Base-by-base conservation (phyloP, 2,113 vertebrate genomes). In the Campylorhamphus procurvoides region DNA sequence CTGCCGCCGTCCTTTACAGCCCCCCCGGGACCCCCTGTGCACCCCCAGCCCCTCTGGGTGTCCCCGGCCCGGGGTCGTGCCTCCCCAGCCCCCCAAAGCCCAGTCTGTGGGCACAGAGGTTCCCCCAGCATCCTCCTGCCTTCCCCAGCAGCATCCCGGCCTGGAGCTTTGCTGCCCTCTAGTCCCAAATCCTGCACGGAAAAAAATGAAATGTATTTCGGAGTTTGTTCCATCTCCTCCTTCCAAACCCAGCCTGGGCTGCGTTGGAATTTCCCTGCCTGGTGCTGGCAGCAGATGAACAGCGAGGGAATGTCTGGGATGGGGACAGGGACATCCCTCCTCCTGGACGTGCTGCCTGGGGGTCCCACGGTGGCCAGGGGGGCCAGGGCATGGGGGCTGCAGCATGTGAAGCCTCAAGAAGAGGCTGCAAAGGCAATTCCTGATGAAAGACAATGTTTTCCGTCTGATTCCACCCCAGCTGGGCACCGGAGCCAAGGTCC, bases 121-220 rank as follows among this genome's bases (percentile, higher is more conserved):
- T 28, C 35, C 56, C 56, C 4, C 60, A 3, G 42, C 44, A 52
- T 24, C 46, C 39, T 10, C 1, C 67, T 25, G 62, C 78, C 66
- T 42, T 27, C 37, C 52, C 59, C 87, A 42, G 92, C 90, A 76
- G 33, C 77, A 9, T 28, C 81, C 74, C 11, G 18, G 56, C 67
- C 80, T 80, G 94, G 82, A 96, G 82, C 69, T 95, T 59, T 97
- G 94, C 94, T 97, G 96, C 96, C 96, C 90, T 93, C 96, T 97
- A 96, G 95, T 10, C 67, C 58, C 72, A 31, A 33, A 89, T 27
- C 37, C 63, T 25, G 40, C 68, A 6, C 2, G 5, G 10, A 14
- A 9, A 29, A 23, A 47, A 47, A 47, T 18, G 40, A 47, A 47
- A 40, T 12, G 5, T 12, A 18, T 40, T 46, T 44, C 4, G 44